Evolutionary conservation across 1,140 invertebrate species (phyloP), one percentile per base, ranked within the genome.

Genomic region (Formica selysi): DNA sequence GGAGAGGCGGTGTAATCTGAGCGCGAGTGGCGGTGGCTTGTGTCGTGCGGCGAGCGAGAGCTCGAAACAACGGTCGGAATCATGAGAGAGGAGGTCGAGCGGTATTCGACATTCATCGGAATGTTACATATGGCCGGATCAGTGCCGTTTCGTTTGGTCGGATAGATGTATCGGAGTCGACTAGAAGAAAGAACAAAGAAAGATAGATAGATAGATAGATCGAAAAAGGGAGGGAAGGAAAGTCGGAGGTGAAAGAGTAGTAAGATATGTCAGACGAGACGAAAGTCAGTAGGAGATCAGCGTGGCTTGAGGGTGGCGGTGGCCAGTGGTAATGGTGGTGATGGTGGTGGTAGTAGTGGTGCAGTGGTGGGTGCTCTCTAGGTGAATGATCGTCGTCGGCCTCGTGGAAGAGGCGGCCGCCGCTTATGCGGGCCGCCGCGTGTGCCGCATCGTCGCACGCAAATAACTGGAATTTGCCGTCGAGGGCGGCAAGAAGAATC

Each of bases 381-480:
- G 89, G 89, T 90, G 89, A 90, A 90, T 90, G 89, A 87, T 90
- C 89, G 89, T 90, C 86, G 86, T 90, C 88, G 76, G 89, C 89
- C 89, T 90, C 89, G 89, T 90, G 89, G 88, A 89, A 87, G 88
- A 90, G 89, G 88, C 88, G 88, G 86, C 64, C 79, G 71, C 88
- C 88, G 89, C 88, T 90, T 90, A 87, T 90, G 89, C 89, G 89
- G 86, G 86, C 80, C 85, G 88, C 76, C 88, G 89, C 85, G 85
- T 68, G 89, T 87, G 85, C 85, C 80, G 81, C 86, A 90, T 87
- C 86, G 76, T 90, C 89, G 80, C 26, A 74, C 71, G 76, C 78
- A 85, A 87, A 85, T 85, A 83, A 89, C 79, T 26, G 74, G 73
- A 68, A 71, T 74, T 57, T 74, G 87, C 65, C 62, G 68, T 44